Evolutionary conservation across 2,797 vertebrate species (phyloP).

Genomic region (Typhlichthys subterraneus): DNA sequence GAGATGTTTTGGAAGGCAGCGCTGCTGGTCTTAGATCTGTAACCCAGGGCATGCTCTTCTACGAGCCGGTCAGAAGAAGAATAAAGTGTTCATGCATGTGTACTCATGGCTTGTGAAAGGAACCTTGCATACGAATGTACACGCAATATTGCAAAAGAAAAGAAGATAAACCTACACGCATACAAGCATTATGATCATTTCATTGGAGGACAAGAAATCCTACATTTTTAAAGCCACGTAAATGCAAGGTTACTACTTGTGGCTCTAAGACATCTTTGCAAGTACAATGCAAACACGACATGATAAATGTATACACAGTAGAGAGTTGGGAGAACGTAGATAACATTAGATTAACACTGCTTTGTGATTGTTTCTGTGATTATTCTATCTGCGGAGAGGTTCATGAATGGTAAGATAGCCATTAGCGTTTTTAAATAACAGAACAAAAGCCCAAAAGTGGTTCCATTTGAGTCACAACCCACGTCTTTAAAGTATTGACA

Average conservation of each 20-base stretch:
- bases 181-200: conserved; percentile 27
- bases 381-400: conserved; percentile 45
- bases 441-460: conserved; percentile 39
- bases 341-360: conserved; percentile 34
- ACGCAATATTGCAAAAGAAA: conserved; percentile 1
- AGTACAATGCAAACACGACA: conserved; percentile 69
- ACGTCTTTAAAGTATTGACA: conserved; percentile 23
- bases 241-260: conserved; percentile 54
- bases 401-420: conserved; percentile 41
- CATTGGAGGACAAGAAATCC: conserved; percentile 50
- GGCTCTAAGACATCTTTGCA: conserved; percentile 51
- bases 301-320: conserved; percentile 45
- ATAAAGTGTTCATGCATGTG: conserved; percentile 69
- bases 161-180: background rate
- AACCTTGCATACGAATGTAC: conserved; percentile 53
- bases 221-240: conserved; percentile 53
- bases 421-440: conserved; percentile 40
- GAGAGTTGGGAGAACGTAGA: conserved; percentile 62
- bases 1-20: background rate
- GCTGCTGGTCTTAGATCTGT: conserved; percentile 19
- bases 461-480: conserved; percentile 54
- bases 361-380: conserved; percentile 33
- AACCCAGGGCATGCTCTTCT: conserved; percentile 44
- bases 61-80: conserved; percentile 56
- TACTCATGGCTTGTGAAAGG: conserved; percentile 63